Conservation (phyloP, 2,888 invertebrate species). For the Melinaea marsaeus region DNA sequence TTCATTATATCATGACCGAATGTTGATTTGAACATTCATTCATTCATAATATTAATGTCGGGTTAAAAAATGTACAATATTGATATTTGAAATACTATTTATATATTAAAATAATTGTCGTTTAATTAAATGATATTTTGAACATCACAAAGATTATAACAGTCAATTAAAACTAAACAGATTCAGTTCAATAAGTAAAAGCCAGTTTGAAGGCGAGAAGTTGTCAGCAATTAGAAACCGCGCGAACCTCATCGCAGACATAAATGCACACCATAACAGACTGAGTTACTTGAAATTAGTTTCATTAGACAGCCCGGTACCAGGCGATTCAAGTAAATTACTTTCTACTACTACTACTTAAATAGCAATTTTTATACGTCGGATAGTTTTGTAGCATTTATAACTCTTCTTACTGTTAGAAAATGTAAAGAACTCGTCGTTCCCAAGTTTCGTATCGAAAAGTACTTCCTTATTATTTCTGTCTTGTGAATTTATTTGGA, state of each 20-base stretch:
- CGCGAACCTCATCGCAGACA: not conserved
- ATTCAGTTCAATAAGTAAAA: constrained; percentile 27
- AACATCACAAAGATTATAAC: too few relatives aligned
- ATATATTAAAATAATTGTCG: too few relatives aligned
- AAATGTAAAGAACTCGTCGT: not conserved
- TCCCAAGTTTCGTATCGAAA: too few relatives aligned
- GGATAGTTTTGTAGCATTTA: constrained; percentile 12
- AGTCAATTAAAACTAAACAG: constrained; percentile 10
- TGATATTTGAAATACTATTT: too few relatives aligned
- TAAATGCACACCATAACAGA: constrained; percentile 10
- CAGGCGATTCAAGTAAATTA: constrained; percentile 40
- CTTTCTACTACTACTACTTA: constrained; percentile 32
- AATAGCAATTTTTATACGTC: constrained; percentile 41
- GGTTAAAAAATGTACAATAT: too few relatives aligned
- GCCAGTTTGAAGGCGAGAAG: constrained; percentile 23
- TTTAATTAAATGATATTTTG: too few relatives aligned
- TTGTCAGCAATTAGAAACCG: constrained; percentile 29
- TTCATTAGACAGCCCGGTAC: constrained; percentile 48
- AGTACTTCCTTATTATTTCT: too few relatives aligned
- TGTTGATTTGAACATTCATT: too few relatives aligned
- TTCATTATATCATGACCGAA: not conserved
- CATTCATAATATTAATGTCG: too few relatives aligned
- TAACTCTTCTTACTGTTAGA: constrained; percentile 10
- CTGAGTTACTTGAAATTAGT: constrained; percentile 55
- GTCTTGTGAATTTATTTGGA: too few relatives aligned